Evolutionary conservation across 2,797 vertebrate species (phyloP), one percentile per base, ranked within the genome.

Genomic region (Sebastiscus tertius): DNA sequence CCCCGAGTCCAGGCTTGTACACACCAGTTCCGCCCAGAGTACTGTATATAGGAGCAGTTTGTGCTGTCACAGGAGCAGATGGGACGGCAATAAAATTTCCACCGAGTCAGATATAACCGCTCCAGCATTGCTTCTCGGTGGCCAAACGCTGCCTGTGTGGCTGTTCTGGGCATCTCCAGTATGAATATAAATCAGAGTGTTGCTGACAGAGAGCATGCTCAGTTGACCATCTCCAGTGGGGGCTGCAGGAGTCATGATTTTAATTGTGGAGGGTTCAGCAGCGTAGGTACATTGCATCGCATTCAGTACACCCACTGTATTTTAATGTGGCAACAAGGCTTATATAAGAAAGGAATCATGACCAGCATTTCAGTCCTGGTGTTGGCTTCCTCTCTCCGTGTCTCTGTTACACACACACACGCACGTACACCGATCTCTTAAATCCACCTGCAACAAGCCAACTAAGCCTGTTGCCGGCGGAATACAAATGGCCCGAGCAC

Each of bases 401-500:
- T 29, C 26, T 66, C 42, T 27, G 31, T 22, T 77, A 61, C 75
- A 63, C 79, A 56, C 81, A 42, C 58, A 33, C 59, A 29, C 67
- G 46, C 67, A 39, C 34, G 26, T 8, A 42, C 78, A 26, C 55
- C 3, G 29, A 75, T 77, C 65, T 74, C 75, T 80, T 87, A 81
- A 86, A 81, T 75, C 87, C 88, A 88, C 79, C 90, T 87, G 88
- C 78, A 80, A 20, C 85, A 72, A 46, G 79, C 77, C 75, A 33
- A 10, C 54, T 64, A 24, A 84, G 79, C 83, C 84, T 79, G 80
- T 80, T 87, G 87, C 87, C 14, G 16, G 59, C 46, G 46, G 85
- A 92, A 93, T 88, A 88, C 85, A 89, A 85, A 88, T 87, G 82
- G 2, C 61, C 72, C 1, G 2, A 75, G 79, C 75, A 14, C 76